Percentiles rank a stretch among this genome's conserved stretches.
phyloP scores from a whole-genome alignment of 2,888 invertebrate species.

The Heteromyza rotundicornis region DNA sequence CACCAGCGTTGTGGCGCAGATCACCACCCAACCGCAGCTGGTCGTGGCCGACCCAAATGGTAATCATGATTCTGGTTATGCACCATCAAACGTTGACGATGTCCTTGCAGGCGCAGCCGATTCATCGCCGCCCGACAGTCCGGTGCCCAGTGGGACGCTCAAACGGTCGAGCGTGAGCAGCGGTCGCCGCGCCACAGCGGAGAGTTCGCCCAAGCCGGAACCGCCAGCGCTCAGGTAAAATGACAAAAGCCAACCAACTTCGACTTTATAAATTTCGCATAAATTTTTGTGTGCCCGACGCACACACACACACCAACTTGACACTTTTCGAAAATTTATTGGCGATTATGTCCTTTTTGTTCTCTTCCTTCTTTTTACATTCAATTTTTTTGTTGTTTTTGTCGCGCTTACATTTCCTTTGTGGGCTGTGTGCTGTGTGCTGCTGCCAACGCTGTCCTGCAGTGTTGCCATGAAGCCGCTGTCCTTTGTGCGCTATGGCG shows the following conservation, averaged over 20 bases:
- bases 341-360: constrained; percentile 15
- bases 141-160: constrained; percentile 58
- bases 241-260: background rate
- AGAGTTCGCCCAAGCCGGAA: constrained; percentile 60
- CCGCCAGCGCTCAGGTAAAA: constrained; percentile 58
- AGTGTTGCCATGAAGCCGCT: constrained; percentile 72
- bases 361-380: constrained; percentile 9
- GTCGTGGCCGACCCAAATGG: constrained; percentile 76
- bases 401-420: constrained; percentile 14
- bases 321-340: constrained; percentile 22
- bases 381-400: constrained; percentile 17
- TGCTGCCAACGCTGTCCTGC: constrained; percentile 33
- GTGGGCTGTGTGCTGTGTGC: constrained; percentile 13
- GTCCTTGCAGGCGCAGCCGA: constrained; percentile 65
- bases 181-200: constrained; percentile 57
- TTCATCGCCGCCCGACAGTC: constrained; percentile 67
- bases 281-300: background rate
- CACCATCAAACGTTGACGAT: constrained; percentile 69
- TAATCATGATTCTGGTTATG: constrained; percentile 85
- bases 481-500: constrained; percentile 61
- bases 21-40: constrained; percentile 64
- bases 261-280: background rate
- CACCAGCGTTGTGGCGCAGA: constrained; percentile 67
- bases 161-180: constrained; percentile 56
- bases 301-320: constrained; percentile 9